These are phyloP conservation scores for Thumatha senex DNA, from an alignment of 2,888 invertebrate genomes.

Conservation along the genomic window DNA sequence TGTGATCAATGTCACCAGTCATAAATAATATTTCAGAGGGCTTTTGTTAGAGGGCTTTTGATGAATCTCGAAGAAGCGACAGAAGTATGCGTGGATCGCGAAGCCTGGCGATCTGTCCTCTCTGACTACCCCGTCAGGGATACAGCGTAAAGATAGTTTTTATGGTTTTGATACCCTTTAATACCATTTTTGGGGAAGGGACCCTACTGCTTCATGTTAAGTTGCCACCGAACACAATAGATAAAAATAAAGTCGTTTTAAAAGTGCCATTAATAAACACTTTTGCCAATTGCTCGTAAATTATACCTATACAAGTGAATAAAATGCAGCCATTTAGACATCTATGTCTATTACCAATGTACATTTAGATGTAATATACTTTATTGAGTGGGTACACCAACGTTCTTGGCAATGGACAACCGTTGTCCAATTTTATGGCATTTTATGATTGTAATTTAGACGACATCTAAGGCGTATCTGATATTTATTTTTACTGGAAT, in stretches of 20 bases:
- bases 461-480: conserved; percentile 8
- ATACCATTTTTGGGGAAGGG: conserved; percentile 11
- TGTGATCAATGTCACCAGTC: neutral
- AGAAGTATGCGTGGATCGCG: no score
- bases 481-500: no score
- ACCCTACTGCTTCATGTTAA: neutral
- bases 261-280: conserved; percentile 60
- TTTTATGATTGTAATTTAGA: conserved; percentile 23
- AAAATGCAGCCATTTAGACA: conserved; percentile 48
- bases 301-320: conserved; percentile 54
- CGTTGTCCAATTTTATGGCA: no score
- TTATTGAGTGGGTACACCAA: conserved; percentile 39
- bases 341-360: conserved; percentile 52
- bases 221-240: conserved; percentile 21
- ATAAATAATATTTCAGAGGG: neutral
- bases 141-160: neutral
- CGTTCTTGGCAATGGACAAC: conserved; percentile 30
- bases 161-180: neutral
- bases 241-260: conserved; percentile 40
- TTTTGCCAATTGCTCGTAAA: conserved; percentile 76
- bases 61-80: no score
- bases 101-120: no score
- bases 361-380: conserved; percentile 45
- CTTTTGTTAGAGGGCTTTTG: no score
- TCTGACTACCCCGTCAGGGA: no score